Evolutionary conservation across 2,888 invertebrate genomes (phyloP).

Genomic region (Nasonovia ribisnigri): DNA sequence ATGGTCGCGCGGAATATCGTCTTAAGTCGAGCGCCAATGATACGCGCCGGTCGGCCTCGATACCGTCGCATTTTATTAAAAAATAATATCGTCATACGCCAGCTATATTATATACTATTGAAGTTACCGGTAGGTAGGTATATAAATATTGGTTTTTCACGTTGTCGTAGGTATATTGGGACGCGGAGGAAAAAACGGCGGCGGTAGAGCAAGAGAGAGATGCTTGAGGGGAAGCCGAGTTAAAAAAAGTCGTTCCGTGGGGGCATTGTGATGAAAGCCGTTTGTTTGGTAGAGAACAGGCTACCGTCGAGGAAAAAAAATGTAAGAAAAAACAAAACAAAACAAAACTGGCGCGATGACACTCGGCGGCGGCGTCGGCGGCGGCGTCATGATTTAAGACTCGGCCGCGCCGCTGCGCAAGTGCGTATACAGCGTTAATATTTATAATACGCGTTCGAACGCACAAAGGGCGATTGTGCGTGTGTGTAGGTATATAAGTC

Average conservation of each 20-base stretch:
- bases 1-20: neutral
- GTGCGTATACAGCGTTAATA: slow-evolving; percentile 57
- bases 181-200: neutral
- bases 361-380: slow-evolving; percentile 20
- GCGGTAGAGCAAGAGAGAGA: neutral
- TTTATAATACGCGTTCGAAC: slow-evolving; percentile 58
- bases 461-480: slow-evolving; percentile 63
- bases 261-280: slow-evolving; percentile 43
- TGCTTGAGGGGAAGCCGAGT: neutral
- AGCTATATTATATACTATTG: neutral
- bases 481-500: slow-evolving; percentile 25
- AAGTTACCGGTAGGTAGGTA: neutral
- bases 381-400: slow-evolving; percentile 61
- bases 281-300: slow-evolving; percentile 43
- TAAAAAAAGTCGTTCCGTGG: slow-evolving; percentile 12
- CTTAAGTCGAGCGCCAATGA: neutral
- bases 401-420: slow-evolving; percentile 43
- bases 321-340: neutral
- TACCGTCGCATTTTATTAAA: neutral
- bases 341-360: slow-evolving; percentile 61
- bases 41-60: neutral
- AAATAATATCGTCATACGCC: neutral
- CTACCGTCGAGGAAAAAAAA: slow-evolving; percentile 11
- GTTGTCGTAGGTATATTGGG: neutral
- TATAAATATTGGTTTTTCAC: slow-evolving; percentile 40